phyloP scores from a whole-genome alignment of 2,888 invertebrate genomes.

The Bellardia pandia region DNA sequence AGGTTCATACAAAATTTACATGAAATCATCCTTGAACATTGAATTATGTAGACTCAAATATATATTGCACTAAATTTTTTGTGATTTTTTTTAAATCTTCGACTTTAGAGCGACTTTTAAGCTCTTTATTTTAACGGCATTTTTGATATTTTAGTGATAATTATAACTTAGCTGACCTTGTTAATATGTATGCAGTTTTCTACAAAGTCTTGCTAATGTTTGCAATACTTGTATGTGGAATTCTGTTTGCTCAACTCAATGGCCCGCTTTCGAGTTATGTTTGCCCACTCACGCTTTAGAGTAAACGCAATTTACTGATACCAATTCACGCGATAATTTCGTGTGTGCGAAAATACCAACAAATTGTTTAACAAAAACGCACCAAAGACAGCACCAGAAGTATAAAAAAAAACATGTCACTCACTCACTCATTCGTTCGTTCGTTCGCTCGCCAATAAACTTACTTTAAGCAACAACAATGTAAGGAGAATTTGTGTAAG shows the following conservation, averaged over 20 bases:
- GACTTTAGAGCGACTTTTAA: too few species aligned
- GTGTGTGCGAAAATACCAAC: conserved; percentile 59
- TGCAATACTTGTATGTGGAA: too few species aligned
- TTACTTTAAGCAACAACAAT: conserved; percentile 18
- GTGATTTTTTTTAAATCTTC: too few species aligned
- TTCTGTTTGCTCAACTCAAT: background rate
- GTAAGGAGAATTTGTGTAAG: conserved; percentile 28
- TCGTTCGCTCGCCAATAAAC: background rate
- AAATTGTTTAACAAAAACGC: conserved; percentile 40
- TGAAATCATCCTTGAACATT: too few species aligned
- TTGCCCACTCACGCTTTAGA: conserved; percentile 10
- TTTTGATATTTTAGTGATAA: too few species aligned
- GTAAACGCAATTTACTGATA: conserved; percentile 55
- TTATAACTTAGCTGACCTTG: too few species aligned
- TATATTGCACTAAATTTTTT: too few species aligned
- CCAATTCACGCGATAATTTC: conserved; percentile 70
- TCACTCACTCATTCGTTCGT: conserved; percentile 41
- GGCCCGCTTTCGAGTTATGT: conserved; percentile 3
- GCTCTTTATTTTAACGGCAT: too few species aligned
- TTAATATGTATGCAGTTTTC: too few species aligned
- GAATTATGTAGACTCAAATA: too few species aligned
- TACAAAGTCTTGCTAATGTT: too few species aligned
- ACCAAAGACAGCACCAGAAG: conserved; percentile 47
- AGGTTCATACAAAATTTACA: too few species aligned
- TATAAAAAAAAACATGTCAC: conserved; percentile 48